phyloP scores from a whole-genome alignment of 2,113 vertebrate genomes.

The Chloropsis cyanopogon region DNA sequence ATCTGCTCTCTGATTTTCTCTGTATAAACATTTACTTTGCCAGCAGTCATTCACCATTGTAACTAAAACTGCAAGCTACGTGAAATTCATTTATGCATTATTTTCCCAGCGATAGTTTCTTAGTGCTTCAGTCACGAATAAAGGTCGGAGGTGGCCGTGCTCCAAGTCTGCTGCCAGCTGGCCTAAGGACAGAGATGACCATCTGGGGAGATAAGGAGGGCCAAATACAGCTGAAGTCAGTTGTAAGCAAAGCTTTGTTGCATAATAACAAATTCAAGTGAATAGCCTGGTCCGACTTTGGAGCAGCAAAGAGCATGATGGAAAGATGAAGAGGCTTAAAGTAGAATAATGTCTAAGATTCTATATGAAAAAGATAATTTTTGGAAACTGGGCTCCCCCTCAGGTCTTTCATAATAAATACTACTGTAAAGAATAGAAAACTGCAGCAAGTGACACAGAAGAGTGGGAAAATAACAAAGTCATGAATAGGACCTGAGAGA shows the following conservation, averaged over 20 bases:
- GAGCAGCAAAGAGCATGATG: background rate
- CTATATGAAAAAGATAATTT: background rate
- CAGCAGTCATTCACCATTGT: background rate
- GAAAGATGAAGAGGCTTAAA: background rate
- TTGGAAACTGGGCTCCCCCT: background rate
- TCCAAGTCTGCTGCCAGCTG: background rate
- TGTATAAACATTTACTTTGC: background rate
- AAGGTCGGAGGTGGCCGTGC: background rate
- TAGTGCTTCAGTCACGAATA: background rate
- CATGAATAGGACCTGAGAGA: background rate
- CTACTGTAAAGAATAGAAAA: background rate
- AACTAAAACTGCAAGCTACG: background rate
- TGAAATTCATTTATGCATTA: background rate
- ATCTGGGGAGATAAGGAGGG: background rate
- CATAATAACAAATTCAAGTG: background rate
- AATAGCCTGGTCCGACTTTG: background rate
- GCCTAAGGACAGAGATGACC: background rate
- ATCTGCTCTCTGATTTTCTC: background rate
- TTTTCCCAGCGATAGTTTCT: background rate
- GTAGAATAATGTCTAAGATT: background rate
- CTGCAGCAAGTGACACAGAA: background rate
- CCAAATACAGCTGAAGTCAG: background rate
- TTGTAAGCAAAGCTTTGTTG: background rate
- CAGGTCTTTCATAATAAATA: background rate
- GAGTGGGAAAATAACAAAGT: background rate